These are phyloP conservation scores for Garra rufa DNA, from an alignment of 2,113 vertebrate species.

Conservation along the genomic window DNA sequence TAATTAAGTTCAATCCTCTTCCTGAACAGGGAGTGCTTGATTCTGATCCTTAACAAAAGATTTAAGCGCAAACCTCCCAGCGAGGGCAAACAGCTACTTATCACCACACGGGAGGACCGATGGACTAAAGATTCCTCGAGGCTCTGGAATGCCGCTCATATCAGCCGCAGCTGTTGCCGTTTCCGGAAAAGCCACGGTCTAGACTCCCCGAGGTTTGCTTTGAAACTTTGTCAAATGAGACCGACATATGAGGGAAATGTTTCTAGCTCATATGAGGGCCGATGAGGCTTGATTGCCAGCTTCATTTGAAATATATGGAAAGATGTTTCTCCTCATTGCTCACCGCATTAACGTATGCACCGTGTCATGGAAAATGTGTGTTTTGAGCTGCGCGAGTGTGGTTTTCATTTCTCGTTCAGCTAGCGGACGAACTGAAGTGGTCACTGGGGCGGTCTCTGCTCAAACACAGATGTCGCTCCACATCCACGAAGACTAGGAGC, in stretches of 20 bases:
- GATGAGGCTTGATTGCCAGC: constrained; percentile 45
- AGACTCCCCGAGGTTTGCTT: constrained; percentile 37
- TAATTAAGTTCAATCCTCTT: constrained; percentile 20
- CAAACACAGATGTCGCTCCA: not conserved
- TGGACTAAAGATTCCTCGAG: constrained; percentile 23
- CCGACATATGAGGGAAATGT: constrained; percentile 30
- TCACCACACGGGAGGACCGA: not conserved
- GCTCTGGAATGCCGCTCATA: constrained; percentile 18
- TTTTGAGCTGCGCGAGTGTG: not conserved
- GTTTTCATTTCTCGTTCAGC: not conserved
- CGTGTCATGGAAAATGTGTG: constrained; percentile 13
- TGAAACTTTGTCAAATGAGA: constrained; percentile 32
- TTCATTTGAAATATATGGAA: constrained; percentile 40
- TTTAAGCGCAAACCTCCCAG: not conserved
- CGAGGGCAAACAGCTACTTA: constrained; percentile 26
- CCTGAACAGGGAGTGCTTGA: not conserved
- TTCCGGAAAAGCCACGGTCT: constrained; percentile 11
- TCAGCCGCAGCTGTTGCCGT: constrained; percentile 39
- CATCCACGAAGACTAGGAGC: not conserved
- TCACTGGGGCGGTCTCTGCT: not conserved
- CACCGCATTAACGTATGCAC: not conserved
- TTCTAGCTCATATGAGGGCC: constrained; percentile 48
- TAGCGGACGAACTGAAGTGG: not conserved
- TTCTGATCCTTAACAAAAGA: constrained; percentile 26
- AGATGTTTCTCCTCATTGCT: constrained; percentile 43